Evolutionary conservation across 2,888 invertebrate species (phyloP).

Genomic region (Apamea epomidion): DNA sequence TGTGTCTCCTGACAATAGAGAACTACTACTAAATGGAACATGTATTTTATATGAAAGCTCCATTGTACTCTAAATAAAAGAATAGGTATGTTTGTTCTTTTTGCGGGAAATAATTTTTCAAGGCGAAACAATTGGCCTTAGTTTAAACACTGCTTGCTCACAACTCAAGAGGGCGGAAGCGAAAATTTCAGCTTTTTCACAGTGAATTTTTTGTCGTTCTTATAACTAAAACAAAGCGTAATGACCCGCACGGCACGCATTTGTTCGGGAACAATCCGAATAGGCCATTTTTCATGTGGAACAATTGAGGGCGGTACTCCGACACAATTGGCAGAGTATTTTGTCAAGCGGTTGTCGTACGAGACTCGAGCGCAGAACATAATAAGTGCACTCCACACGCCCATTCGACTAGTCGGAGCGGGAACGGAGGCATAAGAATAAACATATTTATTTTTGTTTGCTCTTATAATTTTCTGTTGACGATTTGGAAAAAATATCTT

Average conservation of each 20-base stretch:
- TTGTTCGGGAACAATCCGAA: slow-evolving; percentile 90
- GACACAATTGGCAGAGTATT: slow-evolving; percentile 89
- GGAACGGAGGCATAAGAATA: slow-evolving; percentile 7
- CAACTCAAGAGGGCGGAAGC: slow-evolving; percentile 84
- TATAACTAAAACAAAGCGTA: slow-evolving; percentile 89
- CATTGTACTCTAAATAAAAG: slow-evolving; percentile 71
- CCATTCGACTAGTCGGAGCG: slow-evolving; percentile 64
- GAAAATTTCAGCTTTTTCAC: slow-evolving; percentile 84
- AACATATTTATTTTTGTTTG: slow-evolving; percentile 28
- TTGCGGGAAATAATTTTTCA: slow-evolving; percentile 75
- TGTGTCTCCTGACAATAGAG: slow-evolving; percentile 39
- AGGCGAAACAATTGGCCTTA: slow-evolving; percentile 83
- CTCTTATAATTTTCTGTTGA: slow-evolving; percentile 8
- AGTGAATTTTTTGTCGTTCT: slow-evolving; percentile 87
- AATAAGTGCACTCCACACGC: slow-evolving; percentile 84
- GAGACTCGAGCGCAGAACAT: slow-evolving; percentile 80
- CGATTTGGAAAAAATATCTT: slow-evolving; percentile 5
- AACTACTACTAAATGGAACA: slow-evolving; percentile 55
- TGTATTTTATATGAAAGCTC: slow-evolving; percentile 43
- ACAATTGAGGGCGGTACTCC: slow-evolving; percentile 89
- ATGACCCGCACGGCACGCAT: slow-evolving; percentile 90
- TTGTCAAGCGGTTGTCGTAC: slow-evolving; percentile 89
- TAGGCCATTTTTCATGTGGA: slow-evolving; percentile 90
- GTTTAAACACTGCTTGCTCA: slow-evolving; percentile 81
- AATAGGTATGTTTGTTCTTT: slow-evolving; percentile 65